Evolutionary conservation across 2,797 vertebrate species (phyloP), one percentile per base, ranked within the genome.

Genomic region (Lepus oiostolus): DNA sequence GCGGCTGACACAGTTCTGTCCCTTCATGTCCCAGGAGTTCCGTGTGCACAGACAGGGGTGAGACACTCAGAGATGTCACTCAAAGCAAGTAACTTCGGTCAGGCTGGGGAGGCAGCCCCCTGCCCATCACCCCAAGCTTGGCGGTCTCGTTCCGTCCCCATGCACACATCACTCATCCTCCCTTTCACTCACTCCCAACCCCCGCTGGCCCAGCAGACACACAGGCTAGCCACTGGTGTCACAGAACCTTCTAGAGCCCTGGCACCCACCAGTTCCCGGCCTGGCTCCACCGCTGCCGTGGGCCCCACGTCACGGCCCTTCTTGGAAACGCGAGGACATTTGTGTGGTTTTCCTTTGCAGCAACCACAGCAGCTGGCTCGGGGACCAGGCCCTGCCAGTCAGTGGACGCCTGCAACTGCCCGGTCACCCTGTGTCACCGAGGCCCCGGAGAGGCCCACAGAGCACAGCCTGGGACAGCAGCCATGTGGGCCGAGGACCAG

Each of bases 391-490:
- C 60, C 24, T 2, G 65, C 50, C n/a, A 17, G 8, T 42, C 7
- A 14, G 26, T 50, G 30, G 22, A 9, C 77, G 35, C 74, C 11
- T 11, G 5, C 28, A 50, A 28, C 24, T 2, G 1, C 35, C 52
- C 2, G 63, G 52, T 21, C 19, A 38, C 1, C 0, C 12, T 0
- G 0, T 4, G 21, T 26, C 1, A 7, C 74, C 22, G 9, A 47
- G n/a, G 63, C 68, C 47, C 30, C 8, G 9, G 13, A 26, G 54
- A 65, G 35, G 54, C n/a, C 5, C 0, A 10, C 32, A 0, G 24
- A 50, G 42, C 0, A 7, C 8, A 60, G 62, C 68, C 67, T 24
- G 13, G 22, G 68, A 63, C 50, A 28, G 52, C n/a, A 32, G 65
- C 67, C 63, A 19, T 0, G 0, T 12, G 47, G 62, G 68, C 74